Evolutionary conservation across 2,113 vertebrate genomes (phyloP).

Genomic region (Hemiprocne comata): DNA sequence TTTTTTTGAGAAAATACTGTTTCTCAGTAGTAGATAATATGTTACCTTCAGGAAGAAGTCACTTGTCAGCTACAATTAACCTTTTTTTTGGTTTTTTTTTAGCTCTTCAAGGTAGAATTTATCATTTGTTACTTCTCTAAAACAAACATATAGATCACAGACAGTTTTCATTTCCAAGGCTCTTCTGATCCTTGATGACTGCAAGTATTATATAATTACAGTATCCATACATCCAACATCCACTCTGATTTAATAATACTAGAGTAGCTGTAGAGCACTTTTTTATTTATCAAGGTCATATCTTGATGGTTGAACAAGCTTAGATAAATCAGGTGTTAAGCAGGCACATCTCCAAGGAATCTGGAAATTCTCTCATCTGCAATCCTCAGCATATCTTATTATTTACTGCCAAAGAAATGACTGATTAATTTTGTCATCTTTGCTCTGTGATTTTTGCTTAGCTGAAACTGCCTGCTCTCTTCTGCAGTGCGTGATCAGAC

Average conservation of each 20-base stretch:
- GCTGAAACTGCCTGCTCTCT: conserved; percentile 67
- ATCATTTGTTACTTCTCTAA: neutral
- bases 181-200: conserved; percentile 12
- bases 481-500: conserved; percentile 74
- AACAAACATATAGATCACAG: neutral
- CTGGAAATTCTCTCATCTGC: conserved; percentile 76
- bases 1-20: neutral
- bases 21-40: neutral
- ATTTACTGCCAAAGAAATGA: conserved; percentile 81
- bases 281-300: conserved; percentile 78
- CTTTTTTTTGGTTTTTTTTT: neutral
- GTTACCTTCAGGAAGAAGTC: neutral
- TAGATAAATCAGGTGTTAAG: conserved; percentile 80
- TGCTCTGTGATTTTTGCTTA: conserved; percentile 71
- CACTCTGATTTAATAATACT: conserved; percentile 73
- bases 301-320: conserved; percentile 67
- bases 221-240: conserved; percentile 34
- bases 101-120: neutral
- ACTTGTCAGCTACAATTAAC: neutral
- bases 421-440: conserved; percentile 85
- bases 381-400: conserved; percentile 78
- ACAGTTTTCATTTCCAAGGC: neutral
- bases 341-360: conserved; percentile 76
- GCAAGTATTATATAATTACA: conserved; percentile 36
- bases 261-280: conserved; percentile 54